phyloP scores from a whole-genome alignment of 2,113 vertebrate species.

The Aegotheles bennettii region DNA sequence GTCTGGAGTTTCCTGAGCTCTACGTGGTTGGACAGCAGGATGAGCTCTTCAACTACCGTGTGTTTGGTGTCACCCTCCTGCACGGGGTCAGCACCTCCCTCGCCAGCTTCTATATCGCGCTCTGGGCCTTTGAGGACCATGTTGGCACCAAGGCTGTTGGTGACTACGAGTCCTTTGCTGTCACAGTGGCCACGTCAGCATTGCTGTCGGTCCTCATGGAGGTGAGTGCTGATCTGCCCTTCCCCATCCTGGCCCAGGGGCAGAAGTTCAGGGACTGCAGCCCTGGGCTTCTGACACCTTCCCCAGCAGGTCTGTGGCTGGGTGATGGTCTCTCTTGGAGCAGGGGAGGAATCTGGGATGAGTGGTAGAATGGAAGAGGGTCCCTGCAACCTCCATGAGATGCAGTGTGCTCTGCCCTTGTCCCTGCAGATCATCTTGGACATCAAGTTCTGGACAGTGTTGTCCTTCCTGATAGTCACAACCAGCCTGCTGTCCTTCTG shows the following conservation, averaged over 20 bases:
- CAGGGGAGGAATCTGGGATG: neutral
- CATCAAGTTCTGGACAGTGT: conserved; percentile 81
- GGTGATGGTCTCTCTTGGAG: neutral
- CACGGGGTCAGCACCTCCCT: conserved; percentile 80
- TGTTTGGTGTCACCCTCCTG: conserved; percentile 70
- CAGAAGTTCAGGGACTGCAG: neutral
- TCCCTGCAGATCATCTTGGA: conserved; percentile 73
- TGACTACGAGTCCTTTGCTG: conserved; percentile 83
- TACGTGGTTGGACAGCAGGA: conserved; percentile 78
- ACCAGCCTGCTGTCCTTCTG: conserved; percentile 76
- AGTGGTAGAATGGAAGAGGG: neutral
- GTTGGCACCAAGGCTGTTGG: neutral
- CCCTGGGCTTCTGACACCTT: neutral
- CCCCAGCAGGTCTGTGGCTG: neutral
- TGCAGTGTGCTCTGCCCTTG: neutral
- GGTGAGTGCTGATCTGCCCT: conserved; percentile 61
- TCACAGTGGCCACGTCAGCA: conserved; percentile 75
- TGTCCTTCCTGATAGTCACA: conserved; percentile 63
- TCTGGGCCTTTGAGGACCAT: conserved; percentile 69
- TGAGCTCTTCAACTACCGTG: conserved; percentile 77
- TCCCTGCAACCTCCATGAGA: accelerated
- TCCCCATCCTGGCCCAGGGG: neutral
- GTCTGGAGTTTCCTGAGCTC: conserved; percentile 79
- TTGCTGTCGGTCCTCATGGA: conserved; percentile 77
- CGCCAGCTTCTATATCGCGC: conserved; percentile 78